These are phyloP conservation scores for Leistus spinibarbis DNA, from an alignment of 2,888 invertebrate genomes.

Conservation along the genomic window DNA sequence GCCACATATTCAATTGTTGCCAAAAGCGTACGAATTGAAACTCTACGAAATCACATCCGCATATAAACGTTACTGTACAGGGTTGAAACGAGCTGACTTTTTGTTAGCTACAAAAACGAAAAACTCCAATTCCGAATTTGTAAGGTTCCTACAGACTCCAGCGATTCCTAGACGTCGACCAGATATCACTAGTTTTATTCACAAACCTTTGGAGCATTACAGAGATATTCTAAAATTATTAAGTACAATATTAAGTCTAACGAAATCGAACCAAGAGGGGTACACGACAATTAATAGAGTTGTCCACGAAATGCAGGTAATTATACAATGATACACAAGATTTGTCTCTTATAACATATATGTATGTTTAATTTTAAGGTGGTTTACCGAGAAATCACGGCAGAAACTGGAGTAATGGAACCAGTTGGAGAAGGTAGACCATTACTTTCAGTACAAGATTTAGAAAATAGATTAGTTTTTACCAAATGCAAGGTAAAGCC, in stretches of 20 bases:
- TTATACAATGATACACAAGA: neutral
- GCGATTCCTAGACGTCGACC: constrained; percentile 81
- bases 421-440: constrained; percentile 83
- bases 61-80: constrained; percentile 82
- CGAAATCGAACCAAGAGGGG: constrained; percentile 59
- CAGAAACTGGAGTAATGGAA: constrained; percentile 84
- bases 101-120: constrained; percentile 78
- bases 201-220: constrained; percentile 84
- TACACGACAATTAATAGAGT: constrained; percentile 58
- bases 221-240: constrained; percentile 67
- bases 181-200: constrained; percentile 82
- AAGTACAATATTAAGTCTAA: constrained; percentile 60
- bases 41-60: constrained; percentile 75
- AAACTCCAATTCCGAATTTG: constrained; percentile 78
- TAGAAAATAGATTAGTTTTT: constrained; percentile 87
- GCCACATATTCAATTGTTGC: constrained; percentile 69
- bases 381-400: constrained; percentile 81
- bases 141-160: constrained; percentile 79
- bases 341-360: neutral
- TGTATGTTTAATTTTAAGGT: constrained; percentile 56
- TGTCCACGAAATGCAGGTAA: constrained; percentile 59
- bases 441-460: constrained; percentile 78
- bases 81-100: constrained; percentile 84
- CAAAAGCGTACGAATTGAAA: constrained; percentile 75
- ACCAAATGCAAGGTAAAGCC: constrained; percentile 79